Conservation (phyloP, 1,140 invertebrate species). For the Orius insidiosus region DNA sequence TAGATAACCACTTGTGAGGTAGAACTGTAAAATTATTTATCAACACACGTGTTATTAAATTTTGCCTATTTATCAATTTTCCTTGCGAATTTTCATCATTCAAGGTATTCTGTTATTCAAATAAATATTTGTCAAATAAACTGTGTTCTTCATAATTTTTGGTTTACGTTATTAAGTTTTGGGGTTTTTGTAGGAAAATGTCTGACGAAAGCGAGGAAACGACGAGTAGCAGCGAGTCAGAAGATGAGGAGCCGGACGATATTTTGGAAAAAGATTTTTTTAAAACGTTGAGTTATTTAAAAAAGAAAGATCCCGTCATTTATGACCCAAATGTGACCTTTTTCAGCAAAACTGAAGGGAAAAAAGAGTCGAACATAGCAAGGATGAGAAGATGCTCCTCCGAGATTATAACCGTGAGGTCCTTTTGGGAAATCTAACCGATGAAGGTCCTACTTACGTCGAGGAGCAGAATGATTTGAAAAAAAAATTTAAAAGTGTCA, state of each 20-base stretch:
- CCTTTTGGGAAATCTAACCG: conserved; percentile 10
- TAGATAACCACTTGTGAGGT: no score
- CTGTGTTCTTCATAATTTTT: no score
- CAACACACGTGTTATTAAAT: no score
- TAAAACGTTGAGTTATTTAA: conserved; percentile 65
- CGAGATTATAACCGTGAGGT: background rate
- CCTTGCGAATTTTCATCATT: no score
- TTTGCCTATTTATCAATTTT: no score
- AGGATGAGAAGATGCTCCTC: background rate
- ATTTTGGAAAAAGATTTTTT: conserved; percentile 72
- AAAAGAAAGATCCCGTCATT: conserved; percentile 74
- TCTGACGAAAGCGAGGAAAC: background rate
- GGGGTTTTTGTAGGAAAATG: no score
- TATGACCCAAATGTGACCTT: conserved; percentile 62
- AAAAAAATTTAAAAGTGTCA: conserved; percentile 39
- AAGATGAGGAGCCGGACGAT: conserved; percentile 20
- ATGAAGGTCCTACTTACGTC: conserved; percentile 35
- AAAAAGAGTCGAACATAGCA: conserved; percentile 25
- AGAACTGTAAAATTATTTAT: no score
- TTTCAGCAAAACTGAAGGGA: conserved; percentile 33
- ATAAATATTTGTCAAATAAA: no score
- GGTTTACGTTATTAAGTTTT: no score
- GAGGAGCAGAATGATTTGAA: conserved; percentile 53
- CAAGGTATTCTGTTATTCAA: no score
- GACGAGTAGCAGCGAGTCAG: conserved; percentile 1